Base-by-base conservation (phyloP, 2,797 vertebrate species). In the Enteromius afrohamiltoni region DNA sequence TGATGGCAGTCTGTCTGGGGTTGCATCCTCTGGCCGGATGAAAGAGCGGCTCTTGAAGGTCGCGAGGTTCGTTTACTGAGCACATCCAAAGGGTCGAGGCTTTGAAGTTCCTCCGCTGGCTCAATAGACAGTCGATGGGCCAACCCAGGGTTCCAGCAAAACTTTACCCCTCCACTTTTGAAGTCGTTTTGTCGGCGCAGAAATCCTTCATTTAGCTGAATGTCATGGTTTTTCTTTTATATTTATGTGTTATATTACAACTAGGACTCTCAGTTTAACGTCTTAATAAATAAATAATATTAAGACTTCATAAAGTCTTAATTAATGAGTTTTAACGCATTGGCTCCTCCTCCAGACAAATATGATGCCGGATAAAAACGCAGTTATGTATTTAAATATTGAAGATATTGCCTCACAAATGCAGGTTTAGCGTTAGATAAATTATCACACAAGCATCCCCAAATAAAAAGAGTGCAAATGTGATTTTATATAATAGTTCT, bases 21-120 rank as follows among this genome's bases (percentile, higher is more conserved):
- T 80, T 62, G 29, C 51, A 80, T 70, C 51, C 67, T 58, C 65
- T 69, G 78, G 78, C 64, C 49, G 34, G 45, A 53, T 70, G 49
- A 80, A 58, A 80, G 51, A 34, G 19, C 1, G 42, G 19, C 73
- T 83, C 23, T 64, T 70, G 71, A 87, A 86, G 80, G 83, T 83
- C 71, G 23, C 69, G 23, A 21, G 68, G 71, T 78, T 85, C 42
- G 78, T 82, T 77, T 83, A 73, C 60, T 37, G 79, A 86, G 77
- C 62, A 83, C 83, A 87, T 87, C 62, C 60, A 86, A 67, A 64
- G 58, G 83, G 58, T 80, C 65, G 31, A 83, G 62, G 42, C 51
- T 86, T 87, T 88, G 81, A 80, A 70, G 83, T 53, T 65, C n/a
- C 67, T 60, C 78, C 42, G 11, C 68, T 65, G 21, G 64, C n/a